A percentile compares a stretch with the other conserved stretches of the same genome.
These are phyloP conservation scores for Gavialis gangeticus DNA, from an alignment of 2,113 vertebrate species.

Conservation along the genomic window DNA sequence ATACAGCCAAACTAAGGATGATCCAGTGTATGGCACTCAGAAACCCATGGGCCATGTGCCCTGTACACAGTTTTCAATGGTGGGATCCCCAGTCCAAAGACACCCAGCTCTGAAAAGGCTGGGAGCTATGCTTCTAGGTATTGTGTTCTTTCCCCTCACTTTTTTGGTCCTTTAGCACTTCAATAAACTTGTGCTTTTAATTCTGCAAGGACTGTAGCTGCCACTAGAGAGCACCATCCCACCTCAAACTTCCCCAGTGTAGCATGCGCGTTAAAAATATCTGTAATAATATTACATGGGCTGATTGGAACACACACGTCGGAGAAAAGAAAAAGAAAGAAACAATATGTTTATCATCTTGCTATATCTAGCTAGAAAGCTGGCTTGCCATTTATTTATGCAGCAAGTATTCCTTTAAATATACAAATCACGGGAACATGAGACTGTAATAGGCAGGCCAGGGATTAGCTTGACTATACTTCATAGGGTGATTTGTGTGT, in stretches of 20 bases:
- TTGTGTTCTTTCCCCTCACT: not conserved
- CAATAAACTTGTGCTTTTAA: not conserved
- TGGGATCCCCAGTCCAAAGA: not conserved
- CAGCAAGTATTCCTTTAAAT: slow-evolving; percentile 67
- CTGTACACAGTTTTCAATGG: no score
- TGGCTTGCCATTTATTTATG: slow-evolving; percentile 64
- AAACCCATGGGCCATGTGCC: rapidly evolving
- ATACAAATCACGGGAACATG: slow-evolving; percentile 45
- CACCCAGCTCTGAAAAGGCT: not conserved
- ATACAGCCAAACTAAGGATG: not conserved
- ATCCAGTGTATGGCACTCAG: not conserved
- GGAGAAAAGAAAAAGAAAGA: slow-evolving; percentile 30
- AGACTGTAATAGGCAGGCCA: slow-evolving; percentile 64
- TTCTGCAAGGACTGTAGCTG: slow-evolving; percentile 36
- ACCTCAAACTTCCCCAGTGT: slow-evolving; percentile 62
- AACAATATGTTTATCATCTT: slow-evolving; percentile 44
- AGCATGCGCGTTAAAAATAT: slow-evolving; percentile 11
- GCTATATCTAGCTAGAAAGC: slow-evolving; percentile 23
- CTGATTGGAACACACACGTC: slow-evolving; percentile 53
- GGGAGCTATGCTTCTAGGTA: not conserved
- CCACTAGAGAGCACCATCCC: slow-evolving; percentile 79
- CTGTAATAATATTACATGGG: slow-evolving; percentile 38
- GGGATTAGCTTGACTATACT: slow-evolving; percentile 64
- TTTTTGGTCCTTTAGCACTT: not conserved
- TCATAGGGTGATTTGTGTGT: slow-evolving; percentile 44